A percentile compares a stretch with the other conserved stretches of the same genome.
Conservation (phyloP, 2,797 vertebrate species). For the Onychomys leucogaster region DNA sequence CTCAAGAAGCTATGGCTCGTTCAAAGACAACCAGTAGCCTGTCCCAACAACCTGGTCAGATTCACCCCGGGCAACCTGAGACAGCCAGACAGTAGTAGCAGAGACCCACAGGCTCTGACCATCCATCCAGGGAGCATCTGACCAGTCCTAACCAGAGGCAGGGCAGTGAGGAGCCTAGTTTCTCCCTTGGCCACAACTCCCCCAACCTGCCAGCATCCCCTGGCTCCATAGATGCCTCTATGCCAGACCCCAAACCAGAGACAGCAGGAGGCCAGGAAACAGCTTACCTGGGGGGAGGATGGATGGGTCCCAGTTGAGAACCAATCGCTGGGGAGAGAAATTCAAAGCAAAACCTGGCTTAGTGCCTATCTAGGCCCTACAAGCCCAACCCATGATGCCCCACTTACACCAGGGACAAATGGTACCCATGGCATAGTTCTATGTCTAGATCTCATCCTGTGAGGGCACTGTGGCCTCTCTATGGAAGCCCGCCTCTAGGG, state of each 20-base stretch:
- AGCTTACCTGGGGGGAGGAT: constrained; percentile 93
- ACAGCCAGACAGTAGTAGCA: background rate
- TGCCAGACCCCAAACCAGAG: background rate
- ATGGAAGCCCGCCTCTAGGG: background rate
- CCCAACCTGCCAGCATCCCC: background rate
- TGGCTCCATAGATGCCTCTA: background rate
- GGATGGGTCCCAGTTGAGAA: constrained; percentile 94
- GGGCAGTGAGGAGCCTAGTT: background rate
- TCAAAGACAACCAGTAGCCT: background rate
- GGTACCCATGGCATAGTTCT: background rate
- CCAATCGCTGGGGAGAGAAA: constrained; percentile 90
- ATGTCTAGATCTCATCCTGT: no score
- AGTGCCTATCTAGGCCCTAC: background rate
- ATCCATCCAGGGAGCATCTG: background rate
- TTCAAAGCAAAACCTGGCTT: constrained; percentile 11
- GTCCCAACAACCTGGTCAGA: background rate
- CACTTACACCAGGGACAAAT: background rate
- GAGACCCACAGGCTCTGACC: background rate
- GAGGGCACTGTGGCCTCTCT: background rate
- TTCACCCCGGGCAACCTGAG: background rate
- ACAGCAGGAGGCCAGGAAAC: background rate
- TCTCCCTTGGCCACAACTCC: background rate
- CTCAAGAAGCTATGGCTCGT: background rate
- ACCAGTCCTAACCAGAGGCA: no score
- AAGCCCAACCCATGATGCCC: background rate